Base-by-base conservation (phyloP, 2,888 invertebrate genomes). In the Nephrotoma guestfalica region DNA sequence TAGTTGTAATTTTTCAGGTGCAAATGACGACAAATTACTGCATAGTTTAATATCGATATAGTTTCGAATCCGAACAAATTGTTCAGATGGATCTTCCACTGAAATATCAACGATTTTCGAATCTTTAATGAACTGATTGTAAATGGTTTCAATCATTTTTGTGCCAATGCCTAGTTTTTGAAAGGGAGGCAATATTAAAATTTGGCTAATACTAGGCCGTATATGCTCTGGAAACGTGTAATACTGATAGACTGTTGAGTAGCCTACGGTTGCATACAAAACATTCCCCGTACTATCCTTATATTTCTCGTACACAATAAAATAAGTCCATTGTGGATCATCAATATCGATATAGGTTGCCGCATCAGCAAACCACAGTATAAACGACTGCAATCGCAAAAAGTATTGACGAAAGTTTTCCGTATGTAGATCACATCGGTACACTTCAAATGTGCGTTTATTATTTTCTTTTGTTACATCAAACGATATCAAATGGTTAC, bases 361-460 rank as follows among this genome's bases (percentile, higher is more conserved):
- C 13, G 97, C 98, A 93, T 99, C 99, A 88, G 99, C 97, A 91
- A 96, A 99, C 96, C 97, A 99, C 87, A 98, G 92, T 9, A 99
- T 93, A 90, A 98, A 97, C 0, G 97, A 97, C 92, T 99, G 98
- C 88, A 99, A 92, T 86, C 96, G 93, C 88, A 95, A 93, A 90
- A 98, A 97, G 90, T 95, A 98, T 4, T 93, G 93, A 41, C 94
- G 90, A 90, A 98, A 98, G 0, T 95, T 95, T 0, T 94, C 94
- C 86, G 93, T 93, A 13, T 93, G 93, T 88, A 94, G 94, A 89
- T 96, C 94, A 89, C 95, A 94, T 88, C 94, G 93, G 90, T 96
- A 97, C n/a, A 98, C 94, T 92, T 97, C 97, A 92, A 96, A 98
- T 42, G 91, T 90, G 0, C 93, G 91, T 41, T n/a, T 84, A 6